Evolutionary conservation across 2,797 vertebrate species (phyloP), one percentile per base, ranked within the genome.

Genomic region (Chrosomus eos): DNA sequence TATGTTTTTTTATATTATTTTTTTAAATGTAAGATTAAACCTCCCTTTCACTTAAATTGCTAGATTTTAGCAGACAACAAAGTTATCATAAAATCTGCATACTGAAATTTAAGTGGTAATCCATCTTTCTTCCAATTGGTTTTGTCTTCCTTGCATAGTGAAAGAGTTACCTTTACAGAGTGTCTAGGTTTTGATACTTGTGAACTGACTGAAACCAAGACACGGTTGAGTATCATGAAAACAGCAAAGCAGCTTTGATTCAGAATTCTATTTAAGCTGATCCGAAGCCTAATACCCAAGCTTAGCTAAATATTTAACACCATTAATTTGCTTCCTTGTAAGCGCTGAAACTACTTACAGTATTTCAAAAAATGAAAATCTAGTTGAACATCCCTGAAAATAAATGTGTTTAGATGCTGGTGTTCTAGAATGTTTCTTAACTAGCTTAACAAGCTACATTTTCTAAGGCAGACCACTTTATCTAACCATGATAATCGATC

Each of bases 211-310:
- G 21, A 75, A 75, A 55, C n/a, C 48, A 74, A 73, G 71, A 73
- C 43, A 51, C 4, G 6, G 70, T n/a, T 45, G 71, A 51, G 48
- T 55, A 48, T 36, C 31, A 51, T 51, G 45, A 73, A 45, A 73
- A 51, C 43, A 53, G 31, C 73, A 55, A n/a, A 75, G 31, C 31
- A 33, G 73, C 73, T 55, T 51, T 36, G 72, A 53, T 75, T 55
- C 73, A 75, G 51, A 51, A 36, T 55, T 75, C 55, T 3, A 75
- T 58, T 75, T 58, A 75, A 75, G 73, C 73, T 33, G 45, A 75
- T 36, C 31, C 3, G 1, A 75, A 36, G 21, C 51, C 31, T 75
- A 58, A 51, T 55, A n/a, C 31, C 31, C 19, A n/a, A 75, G 51
- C 51, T 75, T 55, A 38, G 19, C 73, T 38, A 55, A 75, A 75